A percentile compares a stretch with the other conserved stretches of the same genome.
Evolutionary conservation across 1,140 invertebrate species (phyloP).

Genomic region (Monomorium pharaonis): DNA sequence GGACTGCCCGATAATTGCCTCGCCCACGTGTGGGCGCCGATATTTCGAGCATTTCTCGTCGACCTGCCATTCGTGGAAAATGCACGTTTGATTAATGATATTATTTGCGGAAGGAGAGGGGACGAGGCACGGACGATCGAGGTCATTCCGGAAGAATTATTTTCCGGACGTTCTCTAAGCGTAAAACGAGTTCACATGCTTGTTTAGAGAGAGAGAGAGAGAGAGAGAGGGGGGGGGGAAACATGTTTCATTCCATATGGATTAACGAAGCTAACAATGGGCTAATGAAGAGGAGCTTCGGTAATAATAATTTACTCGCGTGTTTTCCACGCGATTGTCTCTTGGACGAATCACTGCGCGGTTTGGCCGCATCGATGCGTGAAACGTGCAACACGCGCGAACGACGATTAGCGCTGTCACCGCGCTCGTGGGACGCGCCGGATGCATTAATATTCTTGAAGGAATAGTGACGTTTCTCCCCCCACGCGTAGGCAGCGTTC

Average conservation of each 20-base stretch:
- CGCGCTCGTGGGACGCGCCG: conserved; percentile 46
- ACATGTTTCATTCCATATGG: background rate
- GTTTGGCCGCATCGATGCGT: background rate
- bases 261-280: background rate
- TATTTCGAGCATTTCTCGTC: background rate
- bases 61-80: conserved; percentile 10
- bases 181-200: no score
- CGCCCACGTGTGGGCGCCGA: background rate
- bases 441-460: conserved; percentile 69
- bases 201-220: no score
- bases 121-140: background rate
- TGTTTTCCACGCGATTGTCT: background rate
- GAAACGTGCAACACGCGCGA: conserved; percentile 11
- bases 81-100: conserved; percentile 36
- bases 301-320: background rate
- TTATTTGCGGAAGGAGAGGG: background rate
- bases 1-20: conserved; percentile 43
- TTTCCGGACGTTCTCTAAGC: background rate
- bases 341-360: background rate
- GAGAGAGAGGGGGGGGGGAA: no score
- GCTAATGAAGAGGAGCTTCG: background rate
- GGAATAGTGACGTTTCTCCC: conserved; percentile 21
- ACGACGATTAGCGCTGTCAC: conserved; percentile 24
- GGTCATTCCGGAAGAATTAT: background rate
- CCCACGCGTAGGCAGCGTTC: conserved; percentile 52